Base-by-base conservation (phyloP, 2,797 vertebrate species). In the Myotis vivesi region DNA sequence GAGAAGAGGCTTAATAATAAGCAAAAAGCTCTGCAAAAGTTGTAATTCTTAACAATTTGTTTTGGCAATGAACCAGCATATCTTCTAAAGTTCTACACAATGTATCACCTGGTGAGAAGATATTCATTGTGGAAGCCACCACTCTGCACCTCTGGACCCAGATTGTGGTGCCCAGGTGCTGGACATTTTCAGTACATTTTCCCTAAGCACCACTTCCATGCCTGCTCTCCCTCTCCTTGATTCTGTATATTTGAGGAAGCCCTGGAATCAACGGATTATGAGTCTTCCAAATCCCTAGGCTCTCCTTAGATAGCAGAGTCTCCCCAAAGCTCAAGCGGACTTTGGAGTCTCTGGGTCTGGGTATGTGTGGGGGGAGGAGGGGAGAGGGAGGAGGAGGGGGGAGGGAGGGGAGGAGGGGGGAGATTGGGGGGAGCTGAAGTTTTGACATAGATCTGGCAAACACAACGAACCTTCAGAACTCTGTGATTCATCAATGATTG, bases 341-440 rank as follows among this genome's bases (percentile, higher is more conserved):
- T 51, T 44, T 75, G n/a, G 7, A 51, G 49, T 30, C 33, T 10
- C 25, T 85, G 49, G 2, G 25, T 41, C 41, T 36, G 11, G 25
- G 25, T 59, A 59, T 59, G 25, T 28, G 57, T 25, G 2, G 1
- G 53, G 23, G 23, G 23, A 1, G 4, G 57, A 2, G 25, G 57
- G 0, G 1, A 38, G 10, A 11, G 22, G 7, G 9, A n/a, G 23
- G 23, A 1, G 4, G 57, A 2, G 25, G 57, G 0, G 1, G 2
- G 1, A 20, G 23, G 23, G 23, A 1, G 4, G 57, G 0, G 25
- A 25, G 0, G 1, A 38, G 10, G 9, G 22, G 7, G 9, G 9
- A 15, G 8, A 53, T 71, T 17, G 2, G 22, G 16, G 23, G 28
- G 38, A n/a, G 36, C 13, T 82, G 9, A 87, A 72, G 33, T 69